Conservation (phyloP, 2,113 vertebrate genomes). For the Siniperca chuatsi region DNA sequence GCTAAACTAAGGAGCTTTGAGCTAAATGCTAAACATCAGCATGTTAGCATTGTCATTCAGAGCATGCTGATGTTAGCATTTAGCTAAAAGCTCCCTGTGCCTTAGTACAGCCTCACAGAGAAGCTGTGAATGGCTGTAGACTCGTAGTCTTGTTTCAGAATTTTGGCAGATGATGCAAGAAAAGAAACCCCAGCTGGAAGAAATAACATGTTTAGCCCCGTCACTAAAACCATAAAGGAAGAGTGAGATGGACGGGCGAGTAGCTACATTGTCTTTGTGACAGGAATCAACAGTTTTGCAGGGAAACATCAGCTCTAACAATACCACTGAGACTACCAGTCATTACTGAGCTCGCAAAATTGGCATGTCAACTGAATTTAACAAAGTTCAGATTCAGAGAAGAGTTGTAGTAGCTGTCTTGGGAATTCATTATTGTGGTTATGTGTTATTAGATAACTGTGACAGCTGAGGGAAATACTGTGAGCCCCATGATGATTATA, state of each 20-base stretch:
- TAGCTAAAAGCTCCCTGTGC: neutral
- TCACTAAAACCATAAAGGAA: constrained; percentile 11
- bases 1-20: neutral
- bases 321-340: neutral
- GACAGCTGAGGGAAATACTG: neutral
- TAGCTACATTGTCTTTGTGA: neutral
- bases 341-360: neutral
- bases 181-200: neutral
- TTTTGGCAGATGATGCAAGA: neutral
- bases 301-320: constrained; percentile 3
- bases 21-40: neutral
- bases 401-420: neutral
- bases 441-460: constrained; percentile 2
- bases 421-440: constrained; percentile 10
- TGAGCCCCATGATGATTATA: neutral
- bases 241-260: neutral
- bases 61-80: neutral
- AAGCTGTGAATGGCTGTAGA: neutral
- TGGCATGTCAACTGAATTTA: constrained; percentile 8
- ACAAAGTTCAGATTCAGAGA: neutral
- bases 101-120: neutral
- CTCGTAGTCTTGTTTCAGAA: neutral
- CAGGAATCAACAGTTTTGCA: constrained; percentile 8
- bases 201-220: neutral
- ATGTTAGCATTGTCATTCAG: neutral